Base-by-base conservation (phyloP, 2,888 invertebrate species). In the Lepidonotus clava region DNA sequence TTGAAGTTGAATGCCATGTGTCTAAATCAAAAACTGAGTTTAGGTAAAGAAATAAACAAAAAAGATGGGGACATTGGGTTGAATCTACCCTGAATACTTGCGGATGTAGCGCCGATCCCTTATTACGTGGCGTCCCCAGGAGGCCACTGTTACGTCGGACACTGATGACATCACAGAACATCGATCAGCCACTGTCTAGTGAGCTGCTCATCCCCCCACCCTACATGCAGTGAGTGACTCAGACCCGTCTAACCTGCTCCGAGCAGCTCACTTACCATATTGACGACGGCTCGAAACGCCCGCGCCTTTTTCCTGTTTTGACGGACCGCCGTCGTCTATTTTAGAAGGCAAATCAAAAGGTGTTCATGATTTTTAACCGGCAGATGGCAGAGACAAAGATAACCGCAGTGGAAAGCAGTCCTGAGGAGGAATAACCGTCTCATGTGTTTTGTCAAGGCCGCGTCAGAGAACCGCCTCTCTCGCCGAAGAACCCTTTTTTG, bases 211-310 rank as follows among this genome's bases (percentile, higher is more conserved):
- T n/a, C n/a, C n/a, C n/a, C n/a, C n/a, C n/a, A n/a, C n/a, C n/a
- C n/a, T n/a, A n/a, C n/a, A n/a, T n/a, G 53, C 53, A 53, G 53
- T n/a, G 53, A 53, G 21, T 53, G 53, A 53, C 53, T 53, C 53
- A 53, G 21, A 53, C 53, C n/a, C 53, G 21, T 18, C 18, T 18
- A 53, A 53, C 6, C 53, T n/a, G 53, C 53, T 53, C 53, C 21
- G 6, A 24, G 2, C 53, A n/a, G 53, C 18, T 53, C 53, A n/a
- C n/a, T 53, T n/a, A 53, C 53, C 18, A 53, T 53, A 53, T 53
- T 53, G 53, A 53, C 53, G n/a, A 24, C 18, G 21, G 53, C 6
- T 53, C 53, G 21, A 18, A 53, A 1, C 11, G 4, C 21, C 53
- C 6, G n/a, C n/a, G 2, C 53, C 53, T 53, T n/a, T 53, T 18